Evolutionary conservation across 2,888 invertebrate genomes (phyloP).

Genomic region (Julus scanicus): DNA sequence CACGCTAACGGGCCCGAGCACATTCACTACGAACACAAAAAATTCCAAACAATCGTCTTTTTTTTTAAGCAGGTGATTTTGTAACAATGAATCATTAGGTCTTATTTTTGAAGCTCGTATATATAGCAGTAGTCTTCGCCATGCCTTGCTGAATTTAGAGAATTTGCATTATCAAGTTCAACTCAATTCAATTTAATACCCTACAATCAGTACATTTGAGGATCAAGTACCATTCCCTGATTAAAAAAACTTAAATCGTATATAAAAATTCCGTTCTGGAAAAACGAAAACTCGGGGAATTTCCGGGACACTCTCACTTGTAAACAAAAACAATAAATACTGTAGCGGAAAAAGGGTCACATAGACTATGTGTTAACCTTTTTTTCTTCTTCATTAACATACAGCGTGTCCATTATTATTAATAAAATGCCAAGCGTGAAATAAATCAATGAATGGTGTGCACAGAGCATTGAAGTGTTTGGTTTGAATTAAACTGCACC

Average conservation of each 20-base stretch:
- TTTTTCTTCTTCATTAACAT: background rate
- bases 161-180: background rate
- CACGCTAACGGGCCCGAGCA: conserved; percentile 12
- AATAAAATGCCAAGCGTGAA: background rate
- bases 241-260: too few species aligned
- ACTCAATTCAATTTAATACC: too few species aligned
- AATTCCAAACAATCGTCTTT: background rate
- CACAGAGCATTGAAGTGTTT: background rate
- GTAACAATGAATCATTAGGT: conserved; percentile 50
- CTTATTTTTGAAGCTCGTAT: conserved; percentile 20
- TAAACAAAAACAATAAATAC: too few species aligned
- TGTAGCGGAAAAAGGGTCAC: background rate
- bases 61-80: conserved; percentile 27
- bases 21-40: background rate
- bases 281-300: too few species aligned
- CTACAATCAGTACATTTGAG: background rate
- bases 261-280: too few species aligned
- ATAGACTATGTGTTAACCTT: background rate
- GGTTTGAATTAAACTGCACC: conserved; percentile 25
- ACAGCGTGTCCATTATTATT: background rate
- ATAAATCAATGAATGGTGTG: background rate
- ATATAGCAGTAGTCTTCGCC: background rate
- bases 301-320: too few species aligned
- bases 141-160: conserved; percentile 22
- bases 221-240: background rate